Evolutionary conservation across 2,797 vertebrate species (phyloP), one percentile per base, ranked within the genome.

Genomic region (Phataginus tricuspis): DNA sequence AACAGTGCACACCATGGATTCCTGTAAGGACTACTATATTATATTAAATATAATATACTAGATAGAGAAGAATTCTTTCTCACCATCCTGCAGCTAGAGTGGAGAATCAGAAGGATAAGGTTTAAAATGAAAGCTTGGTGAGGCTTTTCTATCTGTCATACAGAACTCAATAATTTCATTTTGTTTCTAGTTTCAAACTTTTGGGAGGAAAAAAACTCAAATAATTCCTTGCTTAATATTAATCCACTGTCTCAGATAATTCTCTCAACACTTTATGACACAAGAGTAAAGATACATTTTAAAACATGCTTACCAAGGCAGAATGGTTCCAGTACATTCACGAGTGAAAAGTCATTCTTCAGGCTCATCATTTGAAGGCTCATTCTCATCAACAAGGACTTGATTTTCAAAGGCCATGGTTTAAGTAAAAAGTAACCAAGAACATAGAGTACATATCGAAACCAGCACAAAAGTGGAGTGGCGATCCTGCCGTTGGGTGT

Each of bases 401-500:
- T 99, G 93, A 99, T 79, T 2, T 78, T 97, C 51, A 98, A 98
- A 0, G 99, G 99, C 63, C 99, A 98, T 2, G 99, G 99, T 57
- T 99, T 99, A 5, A 99, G 97, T 39, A 96, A 0, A 66, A 99
- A 97, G 98, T 99, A 99, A 90, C 99, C 61, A 0, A 99, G 98
- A 96, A 99, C 98, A 97, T 99, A 99, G 15, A 99, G 96, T 16
- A 97, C 13, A 3, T 99, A 99, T 1, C 99, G 99, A 51, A 99
- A 95, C 64, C 98, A 98, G 98, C 99, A 99, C 83, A 99, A 89
- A 75, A 99, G 16, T 0, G 99, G 99, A 7, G 99, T 99, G 98
- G 99, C 98, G n/a, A 99, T 95, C 97, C 98, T 99, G 29, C 99
- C 99, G 27, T 99, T 99, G 0, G 99, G 99, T 1, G 98, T 99